These are phyloP conservation scores for Spodoptera litura DNA, from an alignment of 1,140 invertebrate genomes.

Conservation along the genomic window DNA sequence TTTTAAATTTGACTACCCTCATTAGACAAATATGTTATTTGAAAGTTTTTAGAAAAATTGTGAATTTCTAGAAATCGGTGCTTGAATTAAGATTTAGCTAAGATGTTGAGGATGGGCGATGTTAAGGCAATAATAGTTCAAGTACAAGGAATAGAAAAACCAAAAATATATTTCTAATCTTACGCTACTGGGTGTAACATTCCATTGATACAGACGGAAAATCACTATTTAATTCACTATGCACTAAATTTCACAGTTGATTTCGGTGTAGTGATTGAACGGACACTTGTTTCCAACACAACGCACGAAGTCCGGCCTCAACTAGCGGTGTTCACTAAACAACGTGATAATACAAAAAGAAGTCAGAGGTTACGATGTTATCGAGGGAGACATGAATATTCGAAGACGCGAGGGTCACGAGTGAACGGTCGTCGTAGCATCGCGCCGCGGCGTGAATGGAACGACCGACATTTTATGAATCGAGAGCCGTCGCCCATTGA, in stretches of 20 bases:
- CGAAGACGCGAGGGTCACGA: slow-evolving; percentile 85
- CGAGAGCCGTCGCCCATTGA: slow-evolving; percentile 83
- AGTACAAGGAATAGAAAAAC: slow-evolving; percentile 48
- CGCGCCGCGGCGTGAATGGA: slow-evolving; percentile 83
- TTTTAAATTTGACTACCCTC: slow-evolving; percentile 1
- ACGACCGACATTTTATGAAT: slow-evolving; percentile 85
- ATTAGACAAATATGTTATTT: neutral
- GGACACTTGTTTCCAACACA: slow-evolving; percentile 77
- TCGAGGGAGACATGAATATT: slow-evolving; percentile 85
- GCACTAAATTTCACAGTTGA: slow-evolving; percentile 79
- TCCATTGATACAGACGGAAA: slow-evolving; percentile 74
- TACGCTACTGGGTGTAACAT: slow-evolving; percentile 75
- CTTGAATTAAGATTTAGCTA: neutral
- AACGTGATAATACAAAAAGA: slow-evolving; percentile 84
- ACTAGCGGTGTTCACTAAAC: slow-evolving; percentile 77
- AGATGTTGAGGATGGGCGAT: neutral
- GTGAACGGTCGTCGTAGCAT: slow-evolving; percentile 81
- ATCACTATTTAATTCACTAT: slow-evolving; percentile 78
- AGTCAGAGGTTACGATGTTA: slow-evolving; percentile 85
- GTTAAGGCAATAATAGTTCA: neutral
- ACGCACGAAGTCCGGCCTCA: slow-evolving; percentile 73
- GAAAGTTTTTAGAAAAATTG: neutral
- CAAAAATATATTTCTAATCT: slow-evolving; percentile 72
- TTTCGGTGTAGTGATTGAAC: slow-evolving; percentile 65
- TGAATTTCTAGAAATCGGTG: neutral